phyloP scores from a whole-genome alignment of 2,797 vertebrate genomes.

The Oreortyx pictus region DNA sequence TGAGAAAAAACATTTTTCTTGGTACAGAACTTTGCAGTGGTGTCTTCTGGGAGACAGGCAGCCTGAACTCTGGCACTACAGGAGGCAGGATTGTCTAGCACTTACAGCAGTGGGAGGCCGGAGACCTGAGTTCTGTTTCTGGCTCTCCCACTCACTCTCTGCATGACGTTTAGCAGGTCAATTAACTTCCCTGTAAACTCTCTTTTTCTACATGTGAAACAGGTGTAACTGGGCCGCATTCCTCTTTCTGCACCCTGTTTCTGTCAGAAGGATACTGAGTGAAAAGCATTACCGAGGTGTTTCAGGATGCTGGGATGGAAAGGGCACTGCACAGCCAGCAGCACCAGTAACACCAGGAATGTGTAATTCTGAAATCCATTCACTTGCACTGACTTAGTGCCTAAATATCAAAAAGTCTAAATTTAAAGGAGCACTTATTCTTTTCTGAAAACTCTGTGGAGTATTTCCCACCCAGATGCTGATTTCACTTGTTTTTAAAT shows the following conservation, averaged over 20 bases:
- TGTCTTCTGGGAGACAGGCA: background rate
- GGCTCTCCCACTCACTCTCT: constrained; percentile 14
- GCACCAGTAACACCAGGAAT: background rate
- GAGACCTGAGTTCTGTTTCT: background rate
- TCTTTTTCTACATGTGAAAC: background rate
- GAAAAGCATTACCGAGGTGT: background rate
- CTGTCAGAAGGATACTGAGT: background rate
- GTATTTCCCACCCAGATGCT: background rate
- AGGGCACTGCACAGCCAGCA: background rate
- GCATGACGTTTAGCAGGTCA: constrained; percentile 5
- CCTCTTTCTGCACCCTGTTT: background rate
- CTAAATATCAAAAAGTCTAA: background rate
- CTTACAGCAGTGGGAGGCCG: background rate
- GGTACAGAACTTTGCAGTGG: background rate
- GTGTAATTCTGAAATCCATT: background rate
- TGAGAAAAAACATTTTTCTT: background rate
- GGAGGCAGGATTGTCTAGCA: constrained; percentile 16
- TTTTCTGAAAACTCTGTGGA: background rate
- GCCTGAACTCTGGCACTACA: background rate
- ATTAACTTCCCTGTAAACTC: constrained; percentile 19
- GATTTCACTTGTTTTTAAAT: background rate
- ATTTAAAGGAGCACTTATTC: background rate
- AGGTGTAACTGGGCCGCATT: background rate
- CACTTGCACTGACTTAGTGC: background rate
- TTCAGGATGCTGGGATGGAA: background rate